phyloP scores from a whole-genome alignment of 2,888 invertebrate genomes.

The Drosophila vallismaia region DNA sequence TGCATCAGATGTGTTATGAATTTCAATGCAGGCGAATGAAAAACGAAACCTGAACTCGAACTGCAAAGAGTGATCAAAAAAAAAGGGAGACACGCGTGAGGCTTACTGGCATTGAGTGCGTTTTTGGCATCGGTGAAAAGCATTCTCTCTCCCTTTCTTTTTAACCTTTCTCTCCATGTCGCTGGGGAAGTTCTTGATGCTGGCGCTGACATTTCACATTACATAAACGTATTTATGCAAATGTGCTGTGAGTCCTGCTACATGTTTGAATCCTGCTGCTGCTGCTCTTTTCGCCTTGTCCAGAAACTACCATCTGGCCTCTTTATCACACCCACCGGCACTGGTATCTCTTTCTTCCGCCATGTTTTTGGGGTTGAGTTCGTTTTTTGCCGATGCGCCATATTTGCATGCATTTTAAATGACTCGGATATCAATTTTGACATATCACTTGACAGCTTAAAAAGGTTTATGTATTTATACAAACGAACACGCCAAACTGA shows the following conservation, averaged over 20 bases:
- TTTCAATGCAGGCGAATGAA: conserved; percentile 60
- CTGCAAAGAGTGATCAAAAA: conserved; percentile 19
- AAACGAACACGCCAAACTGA: conserved; percentile 52
- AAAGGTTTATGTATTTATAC: conserved; percentile 80
- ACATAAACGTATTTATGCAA: conserved; percentile 78
- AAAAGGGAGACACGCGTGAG: conserved; percentile 21
- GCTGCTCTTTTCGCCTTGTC: conserved; percentile 5
- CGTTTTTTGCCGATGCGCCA: conserved; percentile 59
- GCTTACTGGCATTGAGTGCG: conserved; percentile 52
- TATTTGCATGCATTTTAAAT: conserved; percentile 80
- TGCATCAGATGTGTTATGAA: conserved; percentile 79
- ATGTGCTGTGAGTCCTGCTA: conserved; percentile 67
- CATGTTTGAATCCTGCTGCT: conserved; percentile 32
- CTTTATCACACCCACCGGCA: neutral
- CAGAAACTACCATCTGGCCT: conserved; percentile 17
- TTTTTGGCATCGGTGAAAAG: conserved; percentile 50
- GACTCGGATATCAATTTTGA: conserved; percentile 80
- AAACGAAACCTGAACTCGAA: conserved; percentile 14
- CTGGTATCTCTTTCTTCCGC: neutral
- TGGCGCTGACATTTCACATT: conserved; percentile 77
- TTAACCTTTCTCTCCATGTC: conserved; percentile 3
- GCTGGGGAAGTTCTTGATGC: conserved; percentile 57
- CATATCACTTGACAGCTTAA: conserved; percentile 81
- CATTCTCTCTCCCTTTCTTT: neutral
- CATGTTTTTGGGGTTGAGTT: conserved; percentile 11